Conservation (phyloP, 2,113 vertebrate genomes). For the Apaloderma vittatum region DNA sequence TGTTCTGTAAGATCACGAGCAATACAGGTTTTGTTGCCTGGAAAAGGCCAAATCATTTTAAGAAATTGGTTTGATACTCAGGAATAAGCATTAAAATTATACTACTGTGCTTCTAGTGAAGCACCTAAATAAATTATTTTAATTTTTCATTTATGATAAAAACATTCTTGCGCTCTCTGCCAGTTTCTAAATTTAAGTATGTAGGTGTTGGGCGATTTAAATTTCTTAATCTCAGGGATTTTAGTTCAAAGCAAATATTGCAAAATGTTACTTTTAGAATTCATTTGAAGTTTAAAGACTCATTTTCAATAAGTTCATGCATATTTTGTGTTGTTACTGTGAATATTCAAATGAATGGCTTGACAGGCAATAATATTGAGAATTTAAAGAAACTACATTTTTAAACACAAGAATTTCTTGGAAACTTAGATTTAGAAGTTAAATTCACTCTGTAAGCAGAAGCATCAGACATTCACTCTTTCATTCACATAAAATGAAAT, state of each 20-base stretch:
- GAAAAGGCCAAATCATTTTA: not conserved
- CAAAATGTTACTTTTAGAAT: not conserved
- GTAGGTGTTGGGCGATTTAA: not conserved
- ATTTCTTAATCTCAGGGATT: not conserved
- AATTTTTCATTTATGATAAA: slow-evolving; percentile 10
- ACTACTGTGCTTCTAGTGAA: not conserved
- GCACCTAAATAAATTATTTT: not conserved
- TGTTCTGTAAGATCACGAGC: not conserved
- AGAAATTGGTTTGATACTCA: not conserved
- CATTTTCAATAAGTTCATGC: not conserved
- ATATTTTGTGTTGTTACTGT: not conserved
- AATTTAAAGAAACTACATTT: not conserved
- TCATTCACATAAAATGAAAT: not conserved
- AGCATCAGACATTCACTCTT: not conserved
- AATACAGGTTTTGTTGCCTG: not conserved
- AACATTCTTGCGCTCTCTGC: not conserved
- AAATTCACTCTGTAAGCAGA: not conserved
- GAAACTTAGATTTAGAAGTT: not conserved
- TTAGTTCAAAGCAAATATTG: slow-evolving; percentile 26
- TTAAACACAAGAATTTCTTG: not conserved
- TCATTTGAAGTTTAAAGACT: slow-evolving; percentile 7
- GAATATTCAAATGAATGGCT: not conserved
- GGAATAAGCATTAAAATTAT: not conserved
- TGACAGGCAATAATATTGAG: not conserved
- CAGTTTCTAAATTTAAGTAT: not conserved